A percentile compares a stretch with the other conserved stretches of the same genome.
phyloP scores from a whole-genome alignment of 23 tunicate genomes.

The Trididemnum nubilum region DNA sequence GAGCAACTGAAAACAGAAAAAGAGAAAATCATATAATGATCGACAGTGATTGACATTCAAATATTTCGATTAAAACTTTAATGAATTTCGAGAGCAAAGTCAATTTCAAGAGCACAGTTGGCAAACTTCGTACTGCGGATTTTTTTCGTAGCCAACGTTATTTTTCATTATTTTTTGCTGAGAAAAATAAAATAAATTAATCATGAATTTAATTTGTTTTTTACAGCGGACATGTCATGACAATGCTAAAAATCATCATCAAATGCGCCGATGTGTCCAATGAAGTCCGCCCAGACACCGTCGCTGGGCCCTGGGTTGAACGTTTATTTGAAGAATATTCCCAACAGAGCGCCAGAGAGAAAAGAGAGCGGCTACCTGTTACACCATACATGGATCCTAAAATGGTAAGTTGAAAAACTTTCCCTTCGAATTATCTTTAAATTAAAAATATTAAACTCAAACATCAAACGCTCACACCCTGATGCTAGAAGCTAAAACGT shows the following conservation, averaged over 20 bases:
- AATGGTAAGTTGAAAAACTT: conserved; percentile 43
- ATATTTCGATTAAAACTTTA: no score
- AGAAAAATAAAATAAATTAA: no score
- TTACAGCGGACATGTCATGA: conserved; percentile 73
- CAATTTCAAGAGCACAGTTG: no score
- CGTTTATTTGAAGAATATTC: conserved; percentile 82
- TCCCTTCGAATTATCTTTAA: not conserved
- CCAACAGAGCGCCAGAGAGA: conserved; percentile 82
- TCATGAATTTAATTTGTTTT: no score
- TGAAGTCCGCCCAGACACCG: conserved; percentile 89
- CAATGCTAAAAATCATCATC: conserved; percentile 77
- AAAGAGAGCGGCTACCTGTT: conserved; percentile 71
- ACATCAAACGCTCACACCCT: not conserved
- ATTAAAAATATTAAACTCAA: not conserved
- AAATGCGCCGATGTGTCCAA: conserved; percentile 97
- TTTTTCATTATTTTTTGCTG: no score
- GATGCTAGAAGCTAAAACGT: conserved; percentile 3
- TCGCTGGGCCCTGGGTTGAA: conserved; percentile 92
- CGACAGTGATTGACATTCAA: no score
- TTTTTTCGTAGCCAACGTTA: no score
- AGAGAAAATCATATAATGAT: no score
- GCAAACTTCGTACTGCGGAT: no score
- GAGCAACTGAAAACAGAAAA: no score
- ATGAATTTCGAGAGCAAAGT: no score
- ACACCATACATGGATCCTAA: conserved; percentile 96